Conservation (phyloP, 2,888 invertebrate genomes). For the Thera britannica region DNA sequence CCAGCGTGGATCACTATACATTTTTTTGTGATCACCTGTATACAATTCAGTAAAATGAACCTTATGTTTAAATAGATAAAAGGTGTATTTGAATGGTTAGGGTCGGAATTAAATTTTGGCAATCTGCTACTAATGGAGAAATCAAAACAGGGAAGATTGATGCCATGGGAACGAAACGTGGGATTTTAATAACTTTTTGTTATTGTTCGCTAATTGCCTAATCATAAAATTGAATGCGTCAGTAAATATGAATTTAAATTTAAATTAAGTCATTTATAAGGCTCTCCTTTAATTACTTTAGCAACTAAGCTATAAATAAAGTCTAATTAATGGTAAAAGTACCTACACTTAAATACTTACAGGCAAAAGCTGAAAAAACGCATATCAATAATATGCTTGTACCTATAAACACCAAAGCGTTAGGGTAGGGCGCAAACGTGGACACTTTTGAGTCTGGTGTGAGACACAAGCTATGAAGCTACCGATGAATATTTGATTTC, state of each 20-base stretch:
- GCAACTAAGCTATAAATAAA: neutral
- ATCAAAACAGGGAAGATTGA: constrained; percentile 78
- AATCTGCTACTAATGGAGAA: constrained; percentile 70
- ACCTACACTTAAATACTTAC: too few species aligned
- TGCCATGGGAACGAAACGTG: constrained; percentile 74
- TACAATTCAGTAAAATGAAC: constrained; percentile 38
- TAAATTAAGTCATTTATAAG: neutral
- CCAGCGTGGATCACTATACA: constrained; percentile 51
- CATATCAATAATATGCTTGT: too few species aligned
- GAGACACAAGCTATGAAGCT: too few species aligned
- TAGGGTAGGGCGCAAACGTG: too few species aligned
- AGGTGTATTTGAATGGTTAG: constrained; percentile 31
- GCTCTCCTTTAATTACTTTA: neutral
- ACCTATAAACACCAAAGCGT: too few species aligned
- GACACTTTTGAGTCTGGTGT: too few species aligned
- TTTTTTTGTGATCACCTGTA: constrained; percentile 53
- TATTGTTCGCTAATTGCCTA: constrained; percentile 32
- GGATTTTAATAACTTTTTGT: constrained; percentile 58
- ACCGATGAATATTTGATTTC: too few species aligned
- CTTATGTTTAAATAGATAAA: constrained; percentile 31
- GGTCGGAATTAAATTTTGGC: constrained; percentile 53
- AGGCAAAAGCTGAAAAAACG: too few species aligned
- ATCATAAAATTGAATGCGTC: constrained; percentile 4
- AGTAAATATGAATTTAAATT: neutral
- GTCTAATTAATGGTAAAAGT: too few species aligned